Conservation (phyloP, 2,797 vertebrate species). For the Gambelia wislizenii region DNA sequence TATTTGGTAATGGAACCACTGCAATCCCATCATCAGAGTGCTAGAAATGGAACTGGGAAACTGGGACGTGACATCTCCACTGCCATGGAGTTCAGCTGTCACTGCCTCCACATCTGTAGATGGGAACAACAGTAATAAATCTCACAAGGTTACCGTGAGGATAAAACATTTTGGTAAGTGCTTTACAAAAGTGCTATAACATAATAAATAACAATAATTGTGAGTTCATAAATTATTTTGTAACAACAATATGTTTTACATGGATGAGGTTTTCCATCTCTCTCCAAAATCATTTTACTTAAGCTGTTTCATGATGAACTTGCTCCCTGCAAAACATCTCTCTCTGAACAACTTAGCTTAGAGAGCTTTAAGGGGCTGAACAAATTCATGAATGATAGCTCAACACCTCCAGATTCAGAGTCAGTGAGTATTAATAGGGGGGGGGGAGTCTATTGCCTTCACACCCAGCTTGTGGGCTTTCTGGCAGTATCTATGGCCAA, state of each 20-base stretch:
- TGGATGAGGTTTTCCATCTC: not conserved
- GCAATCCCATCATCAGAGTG: not conserved
- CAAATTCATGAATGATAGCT: not conserved
- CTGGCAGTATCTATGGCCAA: not conserved
- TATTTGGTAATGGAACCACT: not conserved
- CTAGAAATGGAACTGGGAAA: not conserved
- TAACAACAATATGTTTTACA: not conserved
- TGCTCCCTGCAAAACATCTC: constrained; percentile 9
- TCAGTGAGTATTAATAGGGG: not conserved
- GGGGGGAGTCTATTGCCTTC: not conserved
- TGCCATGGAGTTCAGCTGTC: not conserved
- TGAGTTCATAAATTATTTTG: not conserved
- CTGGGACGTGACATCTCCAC: not conserved
- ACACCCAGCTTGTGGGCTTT: not conserved
- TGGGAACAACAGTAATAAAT: not conserved
- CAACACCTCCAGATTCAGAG: not conserved
- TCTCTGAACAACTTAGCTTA: not conserved
- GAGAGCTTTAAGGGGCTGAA: no score
- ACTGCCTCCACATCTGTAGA: not conserved
- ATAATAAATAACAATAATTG: not conserved
- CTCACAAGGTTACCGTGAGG: not conserved
- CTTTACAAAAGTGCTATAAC: not conserved
- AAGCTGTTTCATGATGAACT: not conserved
- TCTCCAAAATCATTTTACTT: not conserved
- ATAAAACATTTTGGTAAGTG: not conserved